Base-by-base conservation (phyloP, 2,888 invertebrate species). In the Parnassius mnemosyne region DNA sequence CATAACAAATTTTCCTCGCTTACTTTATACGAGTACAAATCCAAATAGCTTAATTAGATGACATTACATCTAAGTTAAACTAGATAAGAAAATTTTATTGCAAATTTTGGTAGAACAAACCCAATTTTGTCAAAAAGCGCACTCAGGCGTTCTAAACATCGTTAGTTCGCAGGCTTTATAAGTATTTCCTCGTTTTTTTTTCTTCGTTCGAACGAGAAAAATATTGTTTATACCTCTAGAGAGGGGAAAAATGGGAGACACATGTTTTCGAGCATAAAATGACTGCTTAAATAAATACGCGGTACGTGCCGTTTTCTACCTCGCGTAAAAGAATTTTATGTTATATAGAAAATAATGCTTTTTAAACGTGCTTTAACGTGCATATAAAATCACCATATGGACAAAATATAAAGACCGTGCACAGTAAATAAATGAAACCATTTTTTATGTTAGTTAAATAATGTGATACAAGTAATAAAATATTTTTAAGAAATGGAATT, bases 81-180 rank as follows among this genome's bases (percentile, higher is more conserved):
- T 47, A 16, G 13, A 47, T 47, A 13, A 3, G 47, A 47, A 47
- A 47, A 13, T 13, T 47, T 47, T 16, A 16, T 47, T 47, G 47
- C 10, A 47, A 47, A 47, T 47, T 25, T 16, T 13, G 47, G n/a
- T 47, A 7, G 10, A 13, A 12, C 25, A 52, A 53, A 53, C 41
- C 46, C 46, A 47, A 59, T 42, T 53, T 53, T 9, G 16, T 59
- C 47, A 59, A 53, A 46, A 16, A 46, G 47, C 53, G 46, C 52
- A 25, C 52, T 52, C 58, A 25, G 59, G 47, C 59, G 59, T 11
- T n/a, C 9, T 25, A 34, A 53, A 53, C 46, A 44, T 53, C 44
- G 53, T 59, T 59, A 53, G 59, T 53, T 59, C 53, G 53, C 46
- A 41, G 59, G 47, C 59, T 59, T 59, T 53, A 47, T 53, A 59